Conservation (phyloP, 2,113 vertebrate species). For the Callaeas wilsoni region DNA sequence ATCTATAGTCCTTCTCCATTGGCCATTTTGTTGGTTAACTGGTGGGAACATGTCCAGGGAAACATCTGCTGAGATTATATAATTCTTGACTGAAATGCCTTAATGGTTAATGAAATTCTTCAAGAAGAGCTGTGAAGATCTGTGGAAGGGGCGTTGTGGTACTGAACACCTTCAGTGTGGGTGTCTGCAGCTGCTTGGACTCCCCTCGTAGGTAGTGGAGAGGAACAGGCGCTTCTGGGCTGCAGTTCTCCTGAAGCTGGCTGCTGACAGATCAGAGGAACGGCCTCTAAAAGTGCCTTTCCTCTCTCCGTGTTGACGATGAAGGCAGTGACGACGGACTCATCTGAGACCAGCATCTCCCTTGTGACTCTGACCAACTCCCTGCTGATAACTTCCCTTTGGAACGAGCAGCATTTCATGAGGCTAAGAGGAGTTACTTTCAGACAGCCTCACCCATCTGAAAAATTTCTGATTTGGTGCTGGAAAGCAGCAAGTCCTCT, state of each 20-base stretch:
- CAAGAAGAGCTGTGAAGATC: background rate
- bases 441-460: background rate
- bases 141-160: fast-evolving
- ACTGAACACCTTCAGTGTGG: background rate
- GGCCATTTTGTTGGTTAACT: background rate
- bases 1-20: background rate
- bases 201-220: background rate
- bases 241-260: background rate
- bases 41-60: background rate
- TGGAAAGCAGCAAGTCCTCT: background rate
- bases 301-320: background rate
- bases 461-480: background rate
- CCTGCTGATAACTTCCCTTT: background rate
- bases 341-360: background rate
- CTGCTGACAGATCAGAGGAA: background rate
- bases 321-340: background rate
- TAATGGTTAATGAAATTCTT: background rate
- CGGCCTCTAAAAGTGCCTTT: background rate
- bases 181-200: background rate
- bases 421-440: background rate
- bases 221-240: background rate
- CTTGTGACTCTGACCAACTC: background rate
- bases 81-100: background rate
- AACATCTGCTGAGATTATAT: background rate
- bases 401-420: fast-evolving